Base-by-base conservation (phyloP, 2,113 vertebrate genomes). In the Bettongia penicillata region DNA sequence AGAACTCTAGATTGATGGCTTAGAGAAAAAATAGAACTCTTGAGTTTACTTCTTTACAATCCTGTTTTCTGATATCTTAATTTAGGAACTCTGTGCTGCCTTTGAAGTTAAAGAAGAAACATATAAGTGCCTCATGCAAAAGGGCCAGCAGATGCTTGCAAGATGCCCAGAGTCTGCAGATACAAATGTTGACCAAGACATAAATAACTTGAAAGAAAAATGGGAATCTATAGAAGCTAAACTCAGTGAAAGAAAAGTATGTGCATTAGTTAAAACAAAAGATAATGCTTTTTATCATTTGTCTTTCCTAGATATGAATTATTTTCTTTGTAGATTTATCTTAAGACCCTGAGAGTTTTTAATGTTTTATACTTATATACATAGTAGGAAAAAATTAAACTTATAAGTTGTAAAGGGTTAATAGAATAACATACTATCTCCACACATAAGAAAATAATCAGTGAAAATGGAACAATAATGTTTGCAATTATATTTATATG, bases 221-320 rank as follows among this genome's bases (percentile, higher is more conserved):
- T 99, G 99, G 99, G 99, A 99, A 94, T 98, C 99, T 0, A 99
- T 99, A 95, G 99, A 99, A 98, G 99, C 98, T 90, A 99, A 99
- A 97, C 99, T 99, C 95, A 97, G 98, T 47, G 99, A 99, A 97
- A 99, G 99, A 98, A 99, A 99, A 98, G 99, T 99, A 98, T 43
- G 98, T 98, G 22, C 94, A 96, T 97, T 95, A 37, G 91, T 93
- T 94, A 55, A 93, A 94, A 52, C 25, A 43, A 51, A 93, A 97
- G 90, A 92, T 47, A 25, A 51, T 90, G 37, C 10, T 25, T 96
- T 77, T 92, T 55, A 1, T 0, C 50, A 91, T 4, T 90, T 95
- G 91, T 48, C 2, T 57, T 91, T 93, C 48, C 31, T 92, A 49
- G 93, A 43, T 97, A 94, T 92, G 77, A 14, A 26, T 94, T 91